Conservation (phyloP, 2,888 invertebrate species). For the Harpalus rufipes region DNA sequence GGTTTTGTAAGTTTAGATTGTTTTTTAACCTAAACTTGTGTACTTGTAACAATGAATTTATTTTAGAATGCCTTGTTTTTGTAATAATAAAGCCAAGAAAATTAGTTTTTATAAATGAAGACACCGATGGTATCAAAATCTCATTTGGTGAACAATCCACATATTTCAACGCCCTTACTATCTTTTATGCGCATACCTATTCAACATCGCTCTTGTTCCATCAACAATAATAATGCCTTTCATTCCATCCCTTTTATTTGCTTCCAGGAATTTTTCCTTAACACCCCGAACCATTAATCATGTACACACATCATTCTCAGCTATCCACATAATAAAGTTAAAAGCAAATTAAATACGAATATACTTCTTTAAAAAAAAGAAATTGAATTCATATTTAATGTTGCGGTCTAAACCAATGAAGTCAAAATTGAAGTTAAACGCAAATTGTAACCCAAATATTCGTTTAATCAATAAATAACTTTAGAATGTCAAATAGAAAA, state of each 20-base stretch:
- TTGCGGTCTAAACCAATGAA: neutral
- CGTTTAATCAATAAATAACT: neutral
- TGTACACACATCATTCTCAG: neutral
- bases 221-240: slow-evolving; percentile 5
- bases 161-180: slow-evolving; percentile 14
- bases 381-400: neutral
- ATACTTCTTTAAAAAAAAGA: neutral
- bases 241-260: slow-evolving; percentile 22
- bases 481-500: neutral
- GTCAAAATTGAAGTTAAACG: neutral
- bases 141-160: slow-evolving; percentile 6
- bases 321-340: slow-evolving; percentile 18
- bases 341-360: neutral
- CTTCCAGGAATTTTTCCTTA: slow-evolving; percentile 15
- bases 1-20: neutral
- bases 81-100: neutral
- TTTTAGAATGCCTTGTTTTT: neutral
- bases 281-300: slow-evolving; percentile 17
- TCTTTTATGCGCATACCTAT: neutral
- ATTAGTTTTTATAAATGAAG: neutral
- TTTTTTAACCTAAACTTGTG: neutral
- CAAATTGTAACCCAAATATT: neutral
- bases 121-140: neutral
- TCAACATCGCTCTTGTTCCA: slow-evolving; percentile 15
- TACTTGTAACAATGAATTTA: neutral